Conservation (phyloP, 2,113 vertebrate genomes). For the Potamarius usumacintae region DNA sequence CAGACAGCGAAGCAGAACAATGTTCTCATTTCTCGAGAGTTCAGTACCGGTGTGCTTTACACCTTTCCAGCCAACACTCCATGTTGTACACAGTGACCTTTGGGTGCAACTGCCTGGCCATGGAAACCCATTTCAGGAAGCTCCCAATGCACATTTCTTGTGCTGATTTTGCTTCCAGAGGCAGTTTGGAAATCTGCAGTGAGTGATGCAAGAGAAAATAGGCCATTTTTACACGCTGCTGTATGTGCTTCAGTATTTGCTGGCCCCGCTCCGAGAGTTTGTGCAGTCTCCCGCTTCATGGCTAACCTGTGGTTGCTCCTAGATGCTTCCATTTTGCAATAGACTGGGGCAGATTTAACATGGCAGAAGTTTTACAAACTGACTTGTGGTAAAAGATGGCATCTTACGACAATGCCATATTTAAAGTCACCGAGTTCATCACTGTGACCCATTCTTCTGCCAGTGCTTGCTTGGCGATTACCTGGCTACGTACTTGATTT, state of each 20-base stretch:
- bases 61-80: not conserved
- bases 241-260: not conserved
- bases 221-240: not conserved
- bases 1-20: not conserved
- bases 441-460: not conserved
- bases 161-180: not conserved
- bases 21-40: not conserved
- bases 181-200: not conserved
- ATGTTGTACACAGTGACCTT: not conserved
- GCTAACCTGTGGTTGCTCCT: not conserved
- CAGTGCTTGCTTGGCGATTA: not conserved
- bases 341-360: not conserved
- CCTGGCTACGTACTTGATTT: not conserved
- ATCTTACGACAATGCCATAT: not conserved
- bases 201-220: not conserved
- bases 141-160: not conserved
- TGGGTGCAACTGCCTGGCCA: not conserved
- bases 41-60: not conserved
- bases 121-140: not conserved
- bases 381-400: not conserved
- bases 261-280: not conserved
- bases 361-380: not conserved
- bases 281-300: not conserved
- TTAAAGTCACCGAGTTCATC: not conserved
- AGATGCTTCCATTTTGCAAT: not conserved